These are phyloP conservation scores for Narcine bancroftii DNA, from an alignment of 2,113 vertebrate genomes.

Conservation along the genomic window DNA sequence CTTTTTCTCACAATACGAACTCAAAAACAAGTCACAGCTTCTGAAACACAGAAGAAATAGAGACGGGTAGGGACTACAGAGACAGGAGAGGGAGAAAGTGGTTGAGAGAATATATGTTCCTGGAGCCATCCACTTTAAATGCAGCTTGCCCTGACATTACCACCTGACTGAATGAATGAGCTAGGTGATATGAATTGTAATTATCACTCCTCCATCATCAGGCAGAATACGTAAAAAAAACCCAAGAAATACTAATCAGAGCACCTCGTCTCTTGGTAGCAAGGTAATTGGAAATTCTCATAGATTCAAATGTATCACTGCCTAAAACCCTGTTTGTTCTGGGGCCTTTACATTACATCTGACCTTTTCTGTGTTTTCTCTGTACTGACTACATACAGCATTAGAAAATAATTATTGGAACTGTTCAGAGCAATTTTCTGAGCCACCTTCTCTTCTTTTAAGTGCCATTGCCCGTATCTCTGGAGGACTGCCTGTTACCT, in stretches of 20 bases:
- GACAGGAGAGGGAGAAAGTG: no score
- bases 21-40: no score
- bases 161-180: not conserved
- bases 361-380: not conserved
- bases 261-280: not conserved
- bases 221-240: not conserved
- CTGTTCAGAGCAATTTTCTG: not conserved
- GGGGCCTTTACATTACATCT: not conserved
- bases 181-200: not conserved
- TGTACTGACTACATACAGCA: not conserved
- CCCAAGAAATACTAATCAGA: not conserved
- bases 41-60: no score
- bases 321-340: slow-evolving; percentile 14
- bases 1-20: no score
- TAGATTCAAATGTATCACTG: not conserved
- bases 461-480: not conserved
- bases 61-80: not conserved
- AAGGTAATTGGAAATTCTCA: not conserved
- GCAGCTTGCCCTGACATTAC: no score
- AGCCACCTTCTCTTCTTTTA: not conserved
- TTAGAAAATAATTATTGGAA: slow-evolving; percentile 9
- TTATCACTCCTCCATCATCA: not conserved
- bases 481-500: not conserved
- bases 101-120: not conserved
- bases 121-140: not conserved